Evolutionary conservation across 2,888 invertebrate genomes (phyloP).

Genomic region (Apoda limacodes): DNA sequence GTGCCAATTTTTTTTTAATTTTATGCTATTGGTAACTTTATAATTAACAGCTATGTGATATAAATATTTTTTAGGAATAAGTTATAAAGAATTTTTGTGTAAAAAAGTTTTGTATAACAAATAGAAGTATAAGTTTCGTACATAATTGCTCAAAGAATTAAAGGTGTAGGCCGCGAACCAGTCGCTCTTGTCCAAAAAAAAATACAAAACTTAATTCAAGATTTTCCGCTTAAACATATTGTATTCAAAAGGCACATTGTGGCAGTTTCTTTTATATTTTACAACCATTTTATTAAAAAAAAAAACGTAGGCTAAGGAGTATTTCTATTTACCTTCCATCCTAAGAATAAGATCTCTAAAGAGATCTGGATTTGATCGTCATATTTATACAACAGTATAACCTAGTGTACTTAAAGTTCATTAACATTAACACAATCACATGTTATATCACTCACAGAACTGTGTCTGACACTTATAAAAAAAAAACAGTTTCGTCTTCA

Average conservation of each 20-base stretch:
- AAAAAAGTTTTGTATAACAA: too few relatives aligned
- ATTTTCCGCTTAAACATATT: conserved; percentile 28
- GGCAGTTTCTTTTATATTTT: conserved; percentile 61
- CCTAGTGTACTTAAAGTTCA: conserved; percentile 60
- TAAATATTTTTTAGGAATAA: conserved; percentile 51
- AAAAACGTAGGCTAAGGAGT: conserved; percentile 44
- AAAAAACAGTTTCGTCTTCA: conserved; percentile 38
- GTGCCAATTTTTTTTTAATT: conserved; percentile 23
- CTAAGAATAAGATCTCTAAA: conserved; percentile 25
- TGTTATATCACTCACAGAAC: conserved; percentile 63
- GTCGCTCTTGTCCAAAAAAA: conserved; percentile 39
- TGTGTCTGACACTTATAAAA: conserved; percentile 49
- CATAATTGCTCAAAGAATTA: conserved; percentile 37
- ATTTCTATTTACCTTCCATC: conserved; percentile 37
- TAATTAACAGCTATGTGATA: conserved; percentile 52
- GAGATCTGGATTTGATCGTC: conserved; percentile 27
- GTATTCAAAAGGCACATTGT: conserved; percentile 62
- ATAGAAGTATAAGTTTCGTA: too few relatives aligned
- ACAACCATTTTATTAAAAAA: conserved; percentile 47
- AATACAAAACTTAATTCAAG: conserved; percentile 24
- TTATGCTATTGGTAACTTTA: conserved; percentile 65
- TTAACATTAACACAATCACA: conserved; percentile 64
- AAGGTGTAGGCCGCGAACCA: conserved; percentile 56
- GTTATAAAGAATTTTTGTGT: conserved; percentile 2
- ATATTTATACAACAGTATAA: conserved; percentile 33